These are phyloP conservation scores for Acleris laterana DNA, from an alignment of 2,888 invertebrate genomes.

Conservation along the genomic window DNA sequence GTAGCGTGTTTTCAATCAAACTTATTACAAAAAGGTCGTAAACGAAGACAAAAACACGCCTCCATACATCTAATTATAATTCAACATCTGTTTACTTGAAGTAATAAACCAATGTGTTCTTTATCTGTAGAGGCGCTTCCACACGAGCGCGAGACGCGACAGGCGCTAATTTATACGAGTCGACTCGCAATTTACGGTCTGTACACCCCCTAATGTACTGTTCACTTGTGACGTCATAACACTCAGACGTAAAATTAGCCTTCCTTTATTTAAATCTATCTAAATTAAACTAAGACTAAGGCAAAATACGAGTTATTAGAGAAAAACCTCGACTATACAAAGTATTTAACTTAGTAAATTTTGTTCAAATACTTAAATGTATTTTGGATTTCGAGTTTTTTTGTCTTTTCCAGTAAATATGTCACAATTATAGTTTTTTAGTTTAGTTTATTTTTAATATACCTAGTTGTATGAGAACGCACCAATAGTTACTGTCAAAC, in stretches of 20 bases:
- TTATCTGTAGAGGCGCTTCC: constrained; percentile 40
- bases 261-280: constrained; percentile 2
- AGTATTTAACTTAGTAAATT: no score
- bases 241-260: constrained; percentile 22
- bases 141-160: constrained; percentile 46
- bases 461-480: no score
- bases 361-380: no score
- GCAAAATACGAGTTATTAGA: no score
- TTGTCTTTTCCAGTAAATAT: no score
- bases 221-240: constrained; percentile 30
- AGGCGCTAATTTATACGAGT: constrained; percentile 60
- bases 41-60: constrained; percentile 6
- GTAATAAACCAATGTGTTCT: constrained; percentile 28
- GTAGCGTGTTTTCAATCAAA: constrained; percentile 3
- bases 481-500: no score
- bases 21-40: neutral
- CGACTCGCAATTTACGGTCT: constrained; percentile 55
- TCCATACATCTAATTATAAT: constrained; percentile 24
- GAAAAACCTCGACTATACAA: no score
- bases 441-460: no score
- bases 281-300: neutral
- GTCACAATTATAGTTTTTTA: no score
- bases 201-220: constrained; percentile 40
- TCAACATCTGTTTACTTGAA: constrained; percentile 31
- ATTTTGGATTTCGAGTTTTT: no score